Conservation (phyloP, 1,140 invertebrate genomes). For the Trissolcus basalis region DNA sequence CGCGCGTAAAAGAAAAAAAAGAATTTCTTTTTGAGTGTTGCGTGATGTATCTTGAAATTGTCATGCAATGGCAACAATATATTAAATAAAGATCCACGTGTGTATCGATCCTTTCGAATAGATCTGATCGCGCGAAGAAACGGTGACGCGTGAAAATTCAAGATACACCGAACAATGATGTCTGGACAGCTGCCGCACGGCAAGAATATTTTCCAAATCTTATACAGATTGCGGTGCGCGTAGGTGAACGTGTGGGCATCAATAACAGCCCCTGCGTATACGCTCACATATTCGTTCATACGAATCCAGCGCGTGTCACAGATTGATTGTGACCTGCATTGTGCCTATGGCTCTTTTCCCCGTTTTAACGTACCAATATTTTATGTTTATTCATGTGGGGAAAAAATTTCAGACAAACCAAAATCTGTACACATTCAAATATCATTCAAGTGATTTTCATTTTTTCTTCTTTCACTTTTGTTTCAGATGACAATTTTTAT, state of each 20-base stretch:
- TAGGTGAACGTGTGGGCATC: conserved; percentile 35
- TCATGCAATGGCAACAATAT: conserved; percentile 12
- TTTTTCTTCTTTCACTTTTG: no score
- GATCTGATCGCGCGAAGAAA: conserved; percentile 49
- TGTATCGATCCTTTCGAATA: conserved; percentile 46
- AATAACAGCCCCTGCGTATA: conserved; percentile 34
- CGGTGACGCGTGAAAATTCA: conserved; percentile 54
- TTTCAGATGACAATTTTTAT: no score
- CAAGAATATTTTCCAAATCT: conserved; percentile 27
- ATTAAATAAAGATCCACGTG: conserved; percentile 52
- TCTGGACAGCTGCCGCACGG: conserved; percentile 40
- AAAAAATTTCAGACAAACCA: no score
- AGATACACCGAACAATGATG: conserved; percentile 35
- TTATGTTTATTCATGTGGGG: conserved; percentile 52
- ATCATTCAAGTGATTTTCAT: no score
- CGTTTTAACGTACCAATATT: conserved; percentile 33
- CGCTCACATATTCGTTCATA: conserved; percentile 38
- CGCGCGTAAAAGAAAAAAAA: not conserved
- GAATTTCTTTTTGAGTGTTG: conserved; percentile 39
- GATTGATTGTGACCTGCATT: conserved; percentile 55
- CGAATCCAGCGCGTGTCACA: conserved; percentile 56
- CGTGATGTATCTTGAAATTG: conserved; percentile 50
- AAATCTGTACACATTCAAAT: no score
- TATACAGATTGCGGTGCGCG: conserved; percentile 32
- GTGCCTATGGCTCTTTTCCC: conserved; percentile 34